Evolutionary conservation across 2,888 invertebrate species (phyloP), one percentile per base, ranked within the genome.

Genomic region (Eumerus sabulonum): DNA sequence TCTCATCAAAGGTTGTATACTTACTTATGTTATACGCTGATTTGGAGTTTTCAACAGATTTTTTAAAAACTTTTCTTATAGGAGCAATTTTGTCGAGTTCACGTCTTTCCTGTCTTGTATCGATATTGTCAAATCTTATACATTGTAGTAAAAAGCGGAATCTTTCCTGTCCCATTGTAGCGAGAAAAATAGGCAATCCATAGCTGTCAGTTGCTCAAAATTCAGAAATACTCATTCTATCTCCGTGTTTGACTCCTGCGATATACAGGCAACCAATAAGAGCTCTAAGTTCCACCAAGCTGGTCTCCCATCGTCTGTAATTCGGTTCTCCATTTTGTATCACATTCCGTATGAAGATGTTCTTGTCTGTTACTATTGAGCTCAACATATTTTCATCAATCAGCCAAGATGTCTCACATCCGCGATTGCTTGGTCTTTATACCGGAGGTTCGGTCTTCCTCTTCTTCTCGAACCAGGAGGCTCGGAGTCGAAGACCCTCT

Each of bases 381-480:
- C 19, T 44, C 44, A 57, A 57, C 44, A 56, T 57, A 57, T 54
- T 54, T 54, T 54, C 54, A 54, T 54, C 54, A 54, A 54, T 54
- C 19, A 45, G 45, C 40, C n/a, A n/a, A n/a, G n/a, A n/a, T n/a
- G n/a, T n/a, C n/a, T n/a, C n/a, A n/a, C n/a, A n/a, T n/a, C n/a
- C n/a, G n/a, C n/a, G n/a, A n/a, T n/a, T n/a, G n/a, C n/a, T n/a
- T n/a, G n/a, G n/a, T n/a, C n/a, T n/a, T n/a, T n/a, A n/a, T n/a
- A n/a, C n/a, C n/a, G n/a, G n/a, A n/a, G n/a, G n/a, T n/a, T n/a
- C n/a, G n/a, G n/a, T n/a, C n/a, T n/a, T n/a, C n/a, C n/a, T n/a
- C n/a, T n/a, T n/a, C n/a, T n/a, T n/a, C n/a, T n/a, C n/a, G n/a
- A n/a, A n/a, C n/a, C n/a, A n/a, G n/a, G n/a, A n/a, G n/a, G n/a